A percentile compares a stretch with the other conserved stretches of the same genome.
Evolutionary conservation across 2,113 vertebrate species (phyloP).

Genomic region (Sinosuthora webbiana): DNA sequence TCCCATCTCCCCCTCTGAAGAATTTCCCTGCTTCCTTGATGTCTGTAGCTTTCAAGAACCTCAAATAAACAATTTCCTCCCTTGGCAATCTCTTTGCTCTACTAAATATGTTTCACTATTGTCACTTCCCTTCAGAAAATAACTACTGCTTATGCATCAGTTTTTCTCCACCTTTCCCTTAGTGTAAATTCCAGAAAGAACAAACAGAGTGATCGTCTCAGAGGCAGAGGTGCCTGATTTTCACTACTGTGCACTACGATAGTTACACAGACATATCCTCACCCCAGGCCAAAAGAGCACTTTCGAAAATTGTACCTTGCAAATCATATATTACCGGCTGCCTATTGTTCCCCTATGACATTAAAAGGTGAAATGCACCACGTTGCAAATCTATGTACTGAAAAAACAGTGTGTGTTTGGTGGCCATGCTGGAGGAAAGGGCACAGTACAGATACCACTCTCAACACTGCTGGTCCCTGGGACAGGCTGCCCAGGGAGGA

Average conservation of each 20-base stretch:
- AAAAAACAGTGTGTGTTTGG: not conserved
- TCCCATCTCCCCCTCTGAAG: not conserved
- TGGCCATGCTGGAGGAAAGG: not conserved
- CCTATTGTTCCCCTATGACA: not conserved
- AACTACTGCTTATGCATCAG: not conserved
- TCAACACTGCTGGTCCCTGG: not conserved
- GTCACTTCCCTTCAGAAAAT: not conserved
- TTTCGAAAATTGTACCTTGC: not conserved
- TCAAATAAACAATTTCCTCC: conserved; percentile 1
- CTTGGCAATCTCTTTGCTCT: not conserved
- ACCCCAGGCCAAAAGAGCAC: not conserved
- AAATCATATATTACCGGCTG: not conserved
- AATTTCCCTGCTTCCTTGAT: not conserved
- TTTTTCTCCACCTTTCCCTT: not conserved
- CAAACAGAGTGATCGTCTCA: not conserved
- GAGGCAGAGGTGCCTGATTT: not conserved
- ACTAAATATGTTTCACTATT: not conserved
- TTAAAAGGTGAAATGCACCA: not conserved
- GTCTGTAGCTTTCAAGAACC: not conserved
- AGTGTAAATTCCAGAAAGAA: not conserved
- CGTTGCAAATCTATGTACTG: not conserved
- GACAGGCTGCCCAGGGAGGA: not conserved
- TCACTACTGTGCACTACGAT: not conserved
- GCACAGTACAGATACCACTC: not conserved
- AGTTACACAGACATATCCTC: not conserved